These are phyloP conservation scores for Drosophila funebris DNA, from an alignment of 1,140 invertebrate genomes.

Conservation along the genomic window DNA sequence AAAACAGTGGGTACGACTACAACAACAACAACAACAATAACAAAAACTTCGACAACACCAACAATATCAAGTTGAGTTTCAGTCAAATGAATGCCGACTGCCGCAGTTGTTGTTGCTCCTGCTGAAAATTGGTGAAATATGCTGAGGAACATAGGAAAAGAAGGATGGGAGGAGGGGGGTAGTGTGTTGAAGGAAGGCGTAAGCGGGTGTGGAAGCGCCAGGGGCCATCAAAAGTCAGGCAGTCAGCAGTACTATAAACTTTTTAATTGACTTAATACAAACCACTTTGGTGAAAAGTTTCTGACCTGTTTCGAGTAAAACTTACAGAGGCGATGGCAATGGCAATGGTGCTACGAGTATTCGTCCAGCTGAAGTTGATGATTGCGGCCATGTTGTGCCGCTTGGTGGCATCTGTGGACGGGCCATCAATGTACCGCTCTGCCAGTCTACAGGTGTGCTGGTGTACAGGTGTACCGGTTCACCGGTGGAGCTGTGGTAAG, in stretches of 20 bases:
- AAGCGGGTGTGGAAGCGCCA: not conserved
- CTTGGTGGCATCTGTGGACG: conserved; percentile 21
- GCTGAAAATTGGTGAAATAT: conserved; percentile 72
- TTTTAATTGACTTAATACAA: conserved; percentile 83
- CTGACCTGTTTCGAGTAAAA: conserved; percentile 79
- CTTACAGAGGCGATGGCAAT: conserved; percentile 45
- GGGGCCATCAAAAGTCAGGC: conserved; percentile 73
- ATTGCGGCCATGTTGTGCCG: conserved; percentile 73
- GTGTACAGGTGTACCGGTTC: conserved; percentile 4
- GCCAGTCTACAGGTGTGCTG: conserved; percentile 9
- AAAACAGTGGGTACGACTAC: conserved; percentile 48
- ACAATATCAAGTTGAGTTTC: conserved; percentile 9
- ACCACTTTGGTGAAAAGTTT: conserved; percentile 81
- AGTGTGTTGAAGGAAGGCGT: too few relatives aligned
- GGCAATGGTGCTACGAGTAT: conserved; percentile 2
- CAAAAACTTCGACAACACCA: conserved; percentile 5
- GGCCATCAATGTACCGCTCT: not conserved
- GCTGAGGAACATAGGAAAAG: conserved; percentile 57
- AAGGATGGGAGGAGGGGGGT: conserved; percentile 5
- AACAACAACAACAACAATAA: conserved; percentile 26
- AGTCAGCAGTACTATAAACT: conserved; percentile 79
- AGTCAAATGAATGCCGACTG: conserved; percentile 60
- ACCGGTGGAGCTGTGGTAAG: conserved; percentile 18
- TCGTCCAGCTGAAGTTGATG: conserved; percentile 65
- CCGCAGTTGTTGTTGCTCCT: conserved; percentile 34